These are phyloP conservation scores for Odontomyia ornata DNA, from an alignment of 2,888 invertebrate genomes.

Conservation along the genomic window DNA sequence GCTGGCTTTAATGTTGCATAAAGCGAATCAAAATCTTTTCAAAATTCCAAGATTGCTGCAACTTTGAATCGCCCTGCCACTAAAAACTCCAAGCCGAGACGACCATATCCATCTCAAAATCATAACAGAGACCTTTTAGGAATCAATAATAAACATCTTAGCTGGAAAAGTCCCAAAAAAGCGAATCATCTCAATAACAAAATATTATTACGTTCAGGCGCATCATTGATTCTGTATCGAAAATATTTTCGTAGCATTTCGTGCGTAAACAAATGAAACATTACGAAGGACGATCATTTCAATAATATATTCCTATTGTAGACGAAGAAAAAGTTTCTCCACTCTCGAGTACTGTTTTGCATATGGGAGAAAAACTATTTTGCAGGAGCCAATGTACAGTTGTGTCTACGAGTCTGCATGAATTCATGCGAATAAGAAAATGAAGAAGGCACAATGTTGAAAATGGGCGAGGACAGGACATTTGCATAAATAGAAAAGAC, in stretches of 20 bases:
- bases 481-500: slow-evolving; percentile 43
- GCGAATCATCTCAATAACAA: background rate
- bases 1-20: no score
- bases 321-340: slow-evolving; percentile 32
- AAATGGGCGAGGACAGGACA: slow-evolving; percentile 40
- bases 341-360: slow-evolving; percentile 33
- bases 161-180: no score
- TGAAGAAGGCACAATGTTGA: background rate
- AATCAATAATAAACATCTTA: no score
- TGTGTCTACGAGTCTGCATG: background rate
- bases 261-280: slow-evolving; percentile 39
- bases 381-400: slow-evolving; percentile 1
- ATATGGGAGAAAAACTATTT: slow-evolving; percentile 29
- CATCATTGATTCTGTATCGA: slow-evolving; percentile 38
- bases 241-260: slow-evolving; percentile 28
- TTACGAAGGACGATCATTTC: slow-evolving; percentile 24
- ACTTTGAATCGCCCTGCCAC: no score
- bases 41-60: no score
- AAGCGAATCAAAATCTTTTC: no score
- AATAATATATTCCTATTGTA: slow-evolving; percentile 12
- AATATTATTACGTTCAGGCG: slow-evolving; percentile 33
- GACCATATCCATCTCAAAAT: no score
- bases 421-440: background rate
- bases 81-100: no score
- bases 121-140: no score